phyloP scores from a whole-genome alignment of 2,113 vertebrate species.

The Saccopteryx leptura region DNA sequence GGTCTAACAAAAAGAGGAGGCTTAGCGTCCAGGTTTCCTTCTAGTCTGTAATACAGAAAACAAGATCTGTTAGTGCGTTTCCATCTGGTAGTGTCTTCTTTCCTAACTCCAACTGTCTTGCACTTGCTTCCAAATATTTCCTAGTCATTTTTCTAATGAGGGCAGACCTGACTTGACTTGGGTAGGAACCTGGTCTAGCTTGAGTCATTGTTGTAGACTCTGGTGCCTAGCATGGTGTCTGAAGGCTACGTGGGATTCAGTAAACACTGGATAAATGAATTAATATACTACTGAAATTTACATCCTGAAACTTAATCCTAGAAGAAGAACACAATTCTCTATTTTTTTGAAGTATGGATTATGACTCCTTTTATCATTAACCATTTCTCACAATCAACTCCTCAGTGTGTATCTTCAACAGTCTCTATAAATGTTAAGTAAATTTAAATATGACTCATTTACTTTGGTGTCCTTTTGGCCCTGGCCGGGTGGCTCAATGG shows the following conservation, averaged over 20 bases:
- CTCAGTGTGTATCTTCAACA: background rate
- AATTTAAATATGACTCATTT: background rate
- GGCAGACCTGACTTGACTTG: background rate
- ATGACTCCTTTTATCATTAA: background rate
- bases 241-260: background rate
- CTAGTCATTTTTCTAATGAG: background rate
- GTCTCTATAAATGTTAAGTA: background rate
- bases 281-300: background rate
- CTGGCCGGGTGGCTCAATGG: too few species aligned
- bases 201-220: background rate
- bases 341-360: background rate
- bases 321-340: background rate
- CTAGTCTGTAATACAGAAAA: background rate
- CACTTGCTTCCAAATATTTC: background rate
- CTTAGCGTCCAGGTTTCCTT: rapidly evolving
- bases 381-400: background rate
- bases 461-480: too few species aligned
- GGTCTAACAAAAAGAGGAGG: background rate
- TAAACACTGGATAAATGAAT: background rate
- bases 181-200: background rate
- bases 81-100: background rate
- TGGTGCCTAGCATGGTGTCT: background rate
- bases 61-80: background rate
- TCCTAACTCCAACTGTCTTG: background rate
- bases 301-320: background rate